Base-by-base conservation (phyloP, 2,888 invertebrate species). In the Melikaiella ostensackeni region DNA sequence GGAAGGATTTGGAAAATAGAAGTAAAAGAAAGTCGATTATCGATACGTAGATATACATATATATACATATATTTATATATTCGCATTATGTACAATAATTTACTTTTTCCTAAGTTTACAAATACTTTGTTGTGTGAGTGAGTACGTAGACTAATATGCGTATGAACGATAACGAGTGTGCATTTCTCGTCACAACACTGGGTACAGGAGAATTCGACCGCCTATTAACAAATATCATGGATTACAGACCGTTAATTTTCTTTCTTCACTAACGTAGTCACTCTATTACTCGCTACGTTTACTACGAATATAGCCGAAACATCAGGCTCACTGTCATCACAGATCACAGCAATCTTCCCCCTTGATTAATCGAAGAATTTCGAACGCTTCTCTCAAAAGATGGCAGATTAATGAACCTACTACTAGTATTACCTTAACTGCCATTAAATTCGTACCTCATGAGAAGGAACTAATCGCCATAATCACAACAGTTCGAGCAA, bases 41-140 rank as follows among this genome's bases (percentile, higher is more conserved):
- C 30, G 66, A 46, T 66, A 66, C 66, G 66, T 8, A 66, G 66
- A 66, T 66, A 66, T 35, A n/a, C n/a, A 16, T 46, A 46, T 42
- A 42, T 42, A 42, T 42, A 16, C 16, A 55, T 55, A 55, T 50
- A 50, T 55, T 21, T 21, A 55, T 55, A 55, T 74, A 59, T 74
- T 66, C 64, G 75, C 74, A 79, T 77, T 90, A 89, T 90, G 84
- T 91, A 90, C 90, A 91, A 90, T 91, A 90, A 91, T 90, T 91
- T 91, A 91, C 90, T 90, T 88, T 84, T 86, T 84, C 86, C 87
- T 90, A 90, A 88, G 89, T 88, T 89, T 89, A 89, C 89, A 89
- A 87, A 87, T 88, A 86, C 86, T 86, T 86, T 64, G 16, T 83
- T 84, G 80, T 78, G 83, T 84, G 79, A 79, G 78, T 78, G 77